These are phyloP conservation scores for Podarcis raffonei DNA, from an alignment of 2,113 vertebrate species.

Conservation along the genomic window DNA sequence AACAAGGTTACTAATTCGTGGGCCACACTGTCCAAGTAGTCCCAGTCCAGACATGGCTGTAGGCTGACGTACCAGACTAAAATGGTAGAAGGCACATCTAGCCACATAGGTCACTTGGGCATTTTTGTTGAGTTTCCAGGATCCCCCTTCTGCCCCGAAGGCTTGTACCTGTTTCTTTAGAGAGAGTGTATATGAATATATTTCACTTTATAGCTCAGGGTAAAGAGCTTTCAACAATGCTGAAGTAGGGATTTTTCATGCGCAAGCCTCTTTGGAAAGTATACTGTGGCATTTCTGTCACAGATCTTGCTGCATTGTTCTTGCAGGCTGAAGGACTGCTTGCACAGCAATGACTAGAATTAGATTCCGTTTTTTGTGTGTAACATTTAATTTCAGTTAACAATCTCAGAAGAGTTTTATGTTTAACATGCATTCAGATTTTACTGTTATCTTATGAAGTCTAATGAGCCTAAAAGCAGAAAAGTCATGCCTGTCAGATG, in stretches of 20 bases:
- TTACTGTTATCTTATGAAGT: constrained; percentile 18
- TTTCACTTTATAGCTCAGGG: not conserved
- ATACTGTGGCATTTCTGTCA: not conserved
- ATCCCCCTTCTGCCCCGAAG: too few species aligned
- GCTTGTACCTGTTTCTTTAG: too few species aligned
- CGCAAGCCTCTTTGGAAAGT: not conserved
- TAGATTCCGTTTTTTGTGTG: not conserved
- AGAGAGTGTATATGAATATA: too few species aligned
- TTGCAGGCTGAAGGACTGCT: not conserved
- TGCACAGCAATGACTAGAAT: not conserved
- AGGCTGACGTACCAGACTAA: too few species aligned
- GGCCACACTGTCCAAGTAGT: too few species aligned
- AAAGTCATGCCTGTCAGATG: constrained; percentile 19
- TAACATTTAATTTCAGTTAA: not conserved
- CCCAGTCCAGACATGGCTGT: too few species aligned
- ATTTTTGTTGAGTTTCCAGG: too few species aligned
- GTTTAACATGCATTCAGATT: not conserved
- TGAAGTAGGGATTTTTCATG: not conserved
- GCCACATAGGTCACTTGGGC: too few species aligned
- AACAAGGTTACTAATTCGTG: too few species aligned
- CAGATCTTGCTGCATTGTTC: not conserved
- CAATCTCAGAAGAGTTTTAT: not conserved
- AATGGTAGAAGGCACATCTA: too few species aligned
- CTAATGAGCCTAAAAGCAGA: constrained; percentile 20
- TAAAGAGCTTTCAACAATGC: not conserved